Base-by-base conservation (phyloP, 2,888 invertebrate species). In the Himalopsyche japonica region DNA sequence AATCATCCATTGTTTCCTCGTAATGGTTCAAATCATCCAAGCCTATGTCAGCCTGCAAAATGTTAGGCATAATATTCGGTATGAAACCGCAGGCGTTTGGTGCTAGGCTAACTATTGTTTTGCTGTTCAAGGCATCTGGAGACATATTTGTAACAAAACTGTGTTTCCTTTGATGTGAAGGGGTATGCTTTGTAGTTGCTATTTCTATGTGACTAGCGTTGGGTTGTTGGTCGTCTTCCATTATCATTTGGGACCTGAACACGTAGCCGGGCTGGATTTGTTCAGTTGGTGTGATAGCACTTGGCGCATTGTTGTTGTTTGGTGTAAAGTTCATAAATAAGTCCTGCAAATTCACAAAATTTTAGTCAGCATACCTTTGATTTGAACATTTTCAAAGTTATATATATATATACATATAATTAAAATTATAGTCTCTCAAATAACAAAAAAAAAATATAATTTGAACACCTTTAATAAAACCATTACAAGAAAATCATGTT, bases 261-360 rank as follows among this genome's bases (percentile, higher is more conserved):
- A 70, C 70, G 70, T 70, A 70, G 10, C 70, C 57, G 15, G 43
- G 43, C 24, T 80, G 79, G 49, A 82, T 82, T 48, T 79, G 79
- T 7, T 82, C 76, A 30, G 82, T 84, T 18, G 82, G 79, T 79
- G 82, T 84, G 10, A 79, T 79, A 8, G 82, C 79, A 24, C 82
- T 48, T 2, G 82, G 76, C 15, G 77, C 81, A 30, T 82, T 79
- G 84, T 79, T 84, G 20, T 82, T 90, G 87, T 92, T 91, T 34
- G 93, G 93, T 18, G 93, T 92, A 86, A 94, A 90, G 89, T 93
- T 94, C 91, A 93, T 90, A 86, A 94, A 90, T 32, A 94, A 90
- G 87, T 93, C 94, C 93, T 94, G 89, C 57, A 87, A 88, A 87
- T 83, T 84, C 32, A 84, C 12, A 70, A 24, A 2, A 57, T 57